Percentiles rank a stretch among this genome's conserved stretches.
phyloP scores from a whole-genome alignment of 1,140 invertebrate species.

The Heliconius congener region DNA sequence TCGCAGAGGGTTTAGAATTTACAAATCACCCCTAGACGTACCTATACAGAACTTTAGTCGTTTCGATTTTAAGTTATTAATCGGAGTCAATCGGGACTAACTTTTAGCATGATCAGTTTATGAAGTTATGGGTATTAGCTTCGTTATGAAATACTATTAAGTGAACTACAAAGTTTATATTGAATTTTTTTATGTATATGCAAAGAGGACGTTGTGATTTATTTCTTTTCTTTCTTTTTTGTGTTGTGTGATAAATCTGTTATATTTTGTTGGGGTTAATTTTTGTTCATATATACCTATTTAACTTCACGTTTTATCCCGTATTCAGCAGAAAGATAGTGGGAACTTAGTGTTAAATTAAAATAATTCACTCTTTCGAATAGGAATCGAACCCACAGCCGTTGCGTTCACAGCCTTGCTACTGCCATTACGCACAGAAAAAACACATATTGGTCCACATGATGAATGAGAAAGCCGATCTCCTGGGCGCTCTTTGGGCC shows the following conservation, averaged over 20 bases:
- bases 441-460: too few relatives aligned
- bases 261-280: too few relatives aligned
- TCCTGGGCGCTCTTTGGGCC: too few relatives aligned
- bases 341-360: too few relatives aligned
- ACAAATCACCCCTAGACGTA: background rate
- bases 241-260: background rate
- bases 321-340: too few relatives aligned
- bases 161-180: background rate
- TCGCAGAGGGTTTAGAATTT: background rate
- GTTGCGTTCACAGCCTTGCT: too few relatives aligned
- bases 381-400: too few relatives aligned
- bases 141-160: background rate
- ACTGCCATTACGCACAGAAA: too few relatives aligned
- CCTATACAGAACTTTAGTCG: background rate
- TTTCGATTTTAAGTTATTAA: conserved; percentile 8
- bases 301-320: too few relatives aligned
- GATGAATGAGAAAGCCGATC: too few relatives aligned
- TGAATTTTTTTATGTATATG: background rate
- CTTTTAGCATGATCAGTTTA: background rate
- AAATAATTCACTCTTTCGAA: too few relatives aligned
- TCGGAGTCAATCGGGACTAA: background rate
- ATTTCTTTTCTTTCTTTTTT: background rate
- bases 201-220: background rate
- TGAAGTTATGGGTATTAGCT: background rate
- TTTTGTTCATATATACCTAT: too few relatives aligned